Conservation (phyloP, 2,888 invertebrate genomes). For the Capitulum mitella region DNA sequence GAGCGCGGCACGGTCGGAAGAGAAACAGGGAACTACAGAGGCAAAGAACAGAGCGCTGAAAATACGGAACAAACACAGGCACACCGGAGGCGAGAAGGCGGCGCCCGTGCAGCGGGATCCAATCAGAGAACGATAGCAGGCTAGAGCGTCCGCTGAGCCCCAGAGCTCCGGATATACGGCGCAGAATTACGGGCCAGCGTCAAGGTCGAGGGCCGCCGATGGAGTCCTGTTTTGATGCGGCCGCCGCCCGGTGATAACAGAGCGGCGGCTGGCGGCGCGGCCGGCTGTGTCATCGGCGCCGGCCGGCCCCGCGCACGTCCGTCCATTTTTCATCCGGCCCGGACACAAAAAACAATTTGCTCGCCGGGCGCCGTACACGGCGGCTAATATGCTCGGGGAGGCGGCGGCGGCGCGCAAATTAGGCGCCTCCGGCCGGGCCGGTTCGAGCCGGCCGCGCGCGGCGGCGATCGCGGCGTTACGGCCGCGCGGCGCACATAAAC, state of each 20-base stretch:
- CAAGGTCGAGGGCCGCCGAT: neutral
- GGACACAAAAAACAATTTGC: conserved; percentile 3
- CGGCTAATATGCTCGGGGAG: neutral
- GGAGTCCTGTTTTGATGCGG: neutral
- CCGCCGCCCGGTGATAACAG: neutral
- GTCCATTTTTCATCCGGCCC: neutral
- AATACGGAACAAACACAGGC: no score
- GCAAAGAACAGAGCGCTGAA: no score
- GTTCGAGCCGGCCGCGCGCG: neutral
- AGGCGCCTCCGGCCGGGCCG: neutral
- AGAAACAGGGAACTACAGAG: neutral
- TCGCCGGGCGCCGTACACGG: neutral
- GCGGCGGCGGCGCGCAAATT: neutral
- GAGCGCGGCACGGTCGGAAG: neutral
- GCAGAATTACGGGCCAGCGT: neutral
- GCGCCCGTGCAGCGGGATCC: conserved; percentile 7
- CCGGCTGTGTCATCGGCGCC: neutral
- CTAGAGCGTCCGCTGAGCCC: neutral
- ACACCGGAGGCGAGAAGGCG: no score
- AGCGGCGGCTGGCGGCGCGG: neutral
- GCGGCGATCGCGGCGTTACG: neutral
- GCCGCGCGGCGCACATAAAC: neutral
- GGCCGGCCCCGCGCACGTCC: neutral
- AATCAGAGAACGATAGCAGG: neutral
- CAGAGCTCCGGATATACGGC: neutral